Evolutionary conservation across 2,888 invertebrate genomes (phyloP).

Genomic region (Gerris lacustris): DNA sequence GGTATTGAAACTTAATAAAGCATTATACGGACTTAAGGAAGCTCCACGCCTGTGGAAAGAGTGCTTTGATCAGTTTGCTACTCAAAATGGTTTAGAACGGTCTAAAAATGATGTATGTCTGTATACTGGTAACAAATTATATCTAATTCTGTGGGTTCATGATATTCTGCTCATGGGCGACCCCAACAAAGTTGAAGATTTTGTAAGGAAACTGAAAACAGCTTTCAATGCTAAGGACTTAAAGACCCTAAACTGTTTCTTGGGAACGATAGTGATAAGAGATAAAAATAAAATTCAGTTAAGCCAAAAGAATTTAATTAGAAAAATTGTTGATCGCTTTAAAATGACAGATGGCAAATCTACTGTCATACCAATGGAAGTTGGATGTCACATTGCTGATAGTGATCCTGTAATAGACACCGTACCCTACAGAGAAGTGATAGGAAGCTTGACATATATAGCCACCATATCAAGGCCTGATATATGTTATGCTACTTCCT

Average conservation of each 20-base stretch:
- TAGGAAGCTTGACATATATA: constrained; percentile 22
- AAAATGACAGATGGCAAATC: constrained; percentile 17
- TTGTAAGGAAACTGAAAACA: not conserved
- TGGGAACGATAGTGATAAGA: constrained; percentile 15
- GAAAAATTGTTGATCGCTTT: constrained; percentile 15
- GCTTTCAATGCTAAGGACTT: constrained; percentile 16
- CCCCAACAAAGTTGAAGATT: constrained; percentile 1
- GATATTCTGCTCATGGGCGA: constrained; percentile 14
- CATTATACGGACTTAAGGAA: constrained; percentile 27
- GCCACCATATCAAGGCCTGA: constrained; percentile 20
- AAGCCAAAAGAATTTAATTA: constrained; percentile 16
- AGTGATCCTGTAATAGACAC: constrained; percentile 10
- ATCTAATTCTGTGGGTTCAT: constrained; percentile 13
- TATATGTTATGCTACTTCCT: constrained; percentile 18
- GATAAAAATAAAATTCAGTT: constrained; percentile 14
- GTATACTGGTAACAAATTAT: not conserved
- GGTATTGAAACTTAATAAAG: constrained; percentile 26
- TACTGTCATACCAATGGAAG: constrained; percentile 20
- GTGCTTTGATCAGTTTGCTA: constrained; percentile 11
- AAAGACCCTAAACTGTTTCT: constrained; percentile 6
- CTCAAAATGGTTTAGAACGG: not conserved
- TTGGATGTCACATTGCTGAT: constrained; percentile 10
- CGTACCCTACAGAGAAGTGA: constrained; percentile 20
- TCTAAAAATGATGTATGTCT: not conserved
- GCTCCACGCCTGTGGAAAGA: constrained; percentile 18